phyloP scores from a whole-genome alignment of 2,113 vertebrate genomes.

The Butorides virescens region DNA sequence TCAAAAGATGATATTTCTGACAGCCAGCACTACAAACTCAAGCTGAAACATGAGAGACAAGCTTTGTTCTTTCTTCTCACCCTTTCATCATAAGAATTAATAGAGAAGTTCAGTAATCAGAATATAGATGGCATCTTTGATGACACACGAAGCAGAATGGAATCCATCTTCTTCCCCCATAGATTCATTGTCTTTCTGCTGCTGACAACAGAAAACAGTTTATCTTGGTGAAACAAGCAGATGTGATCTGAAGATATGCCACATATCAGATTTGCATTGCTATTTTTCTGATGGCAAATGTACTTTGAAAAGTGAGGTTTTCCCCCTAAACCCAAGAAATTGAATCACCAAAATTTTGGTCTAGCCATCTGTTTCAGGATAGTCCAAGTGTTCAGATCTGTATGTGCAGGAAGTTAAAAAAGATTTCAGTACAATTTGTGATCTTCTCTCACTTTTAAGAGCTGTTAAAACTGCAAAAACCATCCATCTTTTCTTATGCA shows the following conservation, averaged over 20 bases:
- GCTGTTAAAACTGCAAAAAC: background rate
- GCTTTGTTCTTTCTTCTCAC: background rate
- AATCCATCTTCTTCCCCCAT: background rate
- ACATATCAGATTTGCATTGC: background rate
- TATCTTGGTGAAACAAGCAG: background rate
- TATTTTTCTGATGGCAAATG: background rate
- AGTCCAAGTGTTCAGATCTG: background rate
- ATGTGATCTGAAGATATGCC: background rate
- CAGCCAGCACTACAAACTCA: background rate
- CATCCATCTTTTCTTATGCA: background rate
- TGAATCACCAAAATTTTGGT: background rate
- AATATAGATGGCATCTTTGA: background rate
- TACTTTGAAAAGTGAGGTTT: background rate
- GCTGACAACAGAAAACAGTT: background rate
- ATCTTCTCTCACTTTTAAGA: background rate
- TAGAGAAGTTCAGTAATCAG: background rate
- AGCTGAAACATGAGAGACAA: background rate
- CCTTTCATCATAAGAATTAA: background rate
- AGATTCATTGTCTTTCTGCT: background rate
- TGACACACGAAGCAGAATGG: background rate
- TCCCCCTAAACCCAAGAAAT: background rate
- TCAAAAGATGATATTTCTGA: slow-evolving; percentile 22
- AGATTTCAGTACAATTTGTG: background rate
- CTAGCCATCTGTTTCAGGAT: background rate
- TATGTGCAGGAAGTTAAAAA: background rate